Base-by-base conservation (phyloP, 2,113 vertebrate genomes). In the Notiomystis cincta region DNA sequence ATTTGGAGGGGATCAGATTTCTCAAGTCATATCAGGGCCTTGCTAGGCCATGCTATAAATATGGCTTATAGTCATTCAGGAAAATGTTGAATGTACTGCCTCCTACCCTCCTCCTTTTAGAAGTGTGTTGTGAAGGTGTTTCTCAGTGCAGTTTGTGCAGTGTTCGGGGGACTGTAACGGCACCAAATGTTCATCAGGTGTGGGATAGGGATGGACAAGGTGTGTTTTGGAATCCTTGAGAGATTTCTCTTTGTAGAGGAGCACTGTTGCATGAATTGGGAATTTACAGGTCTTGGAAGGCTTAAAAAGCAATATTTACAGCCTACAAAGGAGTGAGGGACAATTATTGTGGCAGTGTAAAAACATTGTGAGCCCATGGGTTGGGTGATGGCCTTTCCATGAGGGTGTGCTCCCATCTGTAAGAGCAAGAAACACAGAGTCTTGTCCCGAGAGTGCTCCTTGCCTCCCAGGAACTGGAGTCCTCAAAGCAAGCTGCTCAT, bases 1-100 rank as follows among this genome's bases (percentile, higher is more conserved):
- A 69, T 90, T 96, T 88, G 80, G 56, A 87, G 50, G 78, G 38
- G 75, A 72, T 96, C 72, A 44, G 60, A 82, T 82, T 94, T 92
- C 76, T 67, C 28, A 17, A 91, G 71, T 84, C 62, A 69, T 66
- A 33, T 51, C 58, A 76, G 70, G 77, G 57, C 95, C 72, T 79
- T 71, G 78, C 61, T 88, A 67, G 89, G 81, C 87, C 56, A 37
- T 4, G 24, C 87, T 94, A 84, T 69, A 95, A 92, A 69, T 86
- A 81, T 54, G 80, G 72, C 48, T 86, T 78, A 60, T 38, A 75
- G 82, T 58, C 5, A 2, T 54, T 81, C 60, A 60, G 78, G 53
- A 67, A 94, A 91, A 87, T 31, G 35, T 75, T 62, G 87, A 58
- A 62, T 70, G 56, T 54, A 5, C 44, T 87, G 35, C 60, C 44